A percentile compares a stretch with the other conserved stretches of the same genome.
Evolutionary conservation across 2,888 invertebrate species (phyloP).

Genomic region (Meghimatium bilineatum): DNA sequence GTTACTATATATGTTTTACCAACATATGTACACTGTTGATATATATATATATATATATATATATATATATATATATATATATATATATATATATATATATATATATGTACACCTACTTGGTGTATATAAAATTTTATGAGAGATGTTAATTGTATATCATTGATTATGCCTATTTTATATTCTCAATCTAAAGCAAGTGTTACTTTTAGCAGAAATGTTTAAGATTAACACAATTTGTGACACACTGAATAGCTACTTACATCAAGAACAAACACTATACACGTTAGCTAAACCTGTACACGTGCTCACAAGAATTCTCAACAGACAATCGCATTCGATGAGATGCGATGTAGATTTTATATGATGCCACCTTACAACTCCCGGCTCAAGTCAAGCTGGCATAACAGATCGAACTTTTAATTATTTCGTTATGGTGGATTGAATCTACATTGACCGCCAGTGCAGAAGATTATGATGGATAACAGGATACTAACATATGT

Average conservation of each 20-base stretch:
- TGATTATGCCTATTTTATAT: too few relatives aligned
- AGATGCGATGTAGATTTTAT: not conserved
- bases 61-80: too few relatives aligned
- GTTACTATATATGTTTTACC: too few relatives aligned
- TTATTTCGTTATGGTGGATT: not conserved
- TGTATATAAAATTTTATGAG: too few relatives aligned
- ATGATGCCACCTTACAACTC: not conserved
- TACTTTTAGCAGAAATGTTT: too few relatives aligned
- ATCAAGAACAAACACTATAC: not conserved
- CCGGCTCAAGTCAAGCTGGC: not conserved
- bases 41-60: too few relatives aligned
- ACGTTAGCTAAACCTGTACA: not conserved
- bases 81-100: too few relatives aligned
- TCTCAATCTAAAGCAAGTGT: too few relatives aligned
- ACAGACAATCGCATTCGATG: not conserved
- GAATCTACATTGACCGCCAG: not conserved
- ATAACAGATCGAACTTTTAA: conserved; percentile 10
- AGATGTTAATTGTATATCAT: too few relatives aligned
- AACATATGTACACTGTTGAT: too few relatives aligned
- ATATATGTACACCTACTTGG: too few relatives aligned
- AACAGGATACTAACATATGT: not conserved
- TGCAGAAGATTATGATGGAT: not conserved
- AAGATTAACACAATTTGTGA: too few relatives aligned
- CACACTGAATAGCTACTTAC: not conserved
- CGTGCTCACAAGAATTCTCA: not conserved